Percentiles rank a stretch among this genome's conserved stretches.
Conservation (phyloP, 2,113 vertebrate species). For the Megaptera novaeangliae region DNA sequence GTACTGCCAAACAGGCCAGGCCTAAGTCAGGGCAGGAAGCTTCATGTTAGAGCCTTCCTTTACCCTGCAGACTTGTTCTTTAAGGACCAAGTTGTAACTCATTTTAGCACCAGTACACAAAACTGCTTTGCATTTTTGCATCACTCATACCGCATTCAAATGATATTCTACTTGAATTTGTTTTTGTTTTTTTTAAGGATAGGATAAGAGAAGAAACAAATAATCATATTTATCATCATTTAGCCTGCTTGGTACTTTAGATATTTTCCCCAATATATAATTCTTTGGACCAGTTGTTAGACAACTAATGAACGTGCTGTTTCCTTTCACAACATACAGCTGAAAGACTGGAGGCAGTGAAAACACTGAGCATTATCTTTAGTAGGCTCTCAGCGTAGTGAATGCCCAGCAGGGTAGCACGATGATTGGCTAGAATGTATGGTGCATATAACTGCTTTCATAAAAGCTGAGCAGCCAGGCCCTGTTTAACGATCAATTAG, state of each 20-base stretch:
- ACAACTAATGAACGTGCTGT: not conserved
- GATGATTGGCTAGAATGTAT: not conserved
- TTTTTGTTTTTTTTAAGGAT: not conserved
- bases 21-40: conserved; percentile 27
- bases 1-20: not conserved
- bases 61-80: not conserved
- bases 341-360: conserved; percentile 6
- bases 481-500: conserved; percentile 28
- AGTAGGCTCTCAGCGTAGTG: not conserved
- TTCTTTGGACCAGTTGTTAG: not conserved
- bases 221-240: not conserved
- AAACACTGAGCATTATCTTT: not conserved
- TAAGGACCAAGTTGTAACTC: not conserved
- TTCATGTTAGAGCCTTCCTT: not conserved
- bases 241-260: not conserved
- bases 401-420: not conserved
- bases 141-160: not conserved
- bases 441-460: not conserved
- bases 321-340: not conserved
- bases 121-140: not conserved
- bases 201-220: not conserved
- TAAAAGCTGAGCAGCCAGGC: not conserved
- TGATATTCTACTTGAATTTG: not conserved
- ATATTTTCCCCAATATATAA: not conserved
- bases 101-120: not conserved